A percentile compares a stretch with the other conserved stretches of the same genome.
Evolutionary conservation across 2,888 invertebrate species (phyloP).

Genomic region (Listrodromus nycthemerus): DNA sequence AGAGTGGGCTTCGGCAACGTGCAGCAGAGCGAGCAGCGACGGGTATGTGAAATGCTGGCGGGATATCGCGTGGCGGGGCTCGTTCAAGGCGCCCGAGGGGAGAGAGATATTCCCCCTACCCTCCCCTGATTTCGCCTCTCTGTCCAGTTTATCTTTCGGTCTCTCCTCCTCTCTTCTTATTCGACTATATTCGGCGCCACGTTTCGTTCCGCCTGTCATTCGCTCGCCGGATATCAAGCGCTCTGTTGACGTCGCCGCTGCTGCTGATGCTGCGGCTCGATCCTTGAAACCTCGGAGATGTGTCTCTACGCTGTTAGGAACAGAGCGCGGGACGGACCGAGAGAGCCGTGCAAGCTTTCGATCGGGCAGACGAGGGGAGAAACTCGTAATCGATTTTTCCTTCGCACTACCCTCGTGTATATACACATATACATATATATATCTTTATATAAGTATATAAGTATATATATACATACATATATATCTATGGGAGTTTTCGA

Average conservation of each 20-base stretch:
- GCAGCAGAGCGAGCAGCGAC: conserved; percentile 45
- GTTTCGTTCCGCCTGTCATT: conserved; percentile 77
- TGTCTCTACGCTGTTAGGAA: conserved; percentile 15
- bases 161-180: conserved; percentile 60
- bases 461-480: not conserved
- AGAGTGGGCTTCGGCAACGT: conserved; percentile 25
- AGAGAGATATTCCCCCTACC: conserved; percentile 40
- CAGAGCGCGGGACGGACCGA: not conserved
- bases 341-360: conserved; percentile 43
- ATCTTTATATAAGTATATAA: not conserved
- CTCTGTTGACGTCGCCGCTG: conserved; percentile 53
- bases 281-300: conserved; percentile 34
- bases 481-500: conserved; percentile 51
- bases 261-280: conserved; percentile 25
- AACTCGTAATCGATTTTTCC: conserved; percentile 61
- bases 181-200: conserved; percentile 78
- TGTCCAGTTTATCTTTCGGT: conserved; percentile 26
- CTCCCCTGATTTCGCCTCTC: conserved; percentile 41
- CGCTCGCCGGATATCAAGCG: conserved; percentile 63
- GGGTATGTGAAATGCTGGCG: conserved; percentile 48
- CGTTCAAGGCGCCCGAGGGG: conserved; percentile 63
- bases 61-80: conserved; percentile 56
- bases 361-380: conserved; percentile 46
- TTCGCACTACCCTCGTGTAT: conserved; percentile 34
- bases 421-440: not conserved